Evolutionary conservation across 2,797 vertebrate species (phyloP).

Genomic region (Falco novaeseelandiae): DNA sequence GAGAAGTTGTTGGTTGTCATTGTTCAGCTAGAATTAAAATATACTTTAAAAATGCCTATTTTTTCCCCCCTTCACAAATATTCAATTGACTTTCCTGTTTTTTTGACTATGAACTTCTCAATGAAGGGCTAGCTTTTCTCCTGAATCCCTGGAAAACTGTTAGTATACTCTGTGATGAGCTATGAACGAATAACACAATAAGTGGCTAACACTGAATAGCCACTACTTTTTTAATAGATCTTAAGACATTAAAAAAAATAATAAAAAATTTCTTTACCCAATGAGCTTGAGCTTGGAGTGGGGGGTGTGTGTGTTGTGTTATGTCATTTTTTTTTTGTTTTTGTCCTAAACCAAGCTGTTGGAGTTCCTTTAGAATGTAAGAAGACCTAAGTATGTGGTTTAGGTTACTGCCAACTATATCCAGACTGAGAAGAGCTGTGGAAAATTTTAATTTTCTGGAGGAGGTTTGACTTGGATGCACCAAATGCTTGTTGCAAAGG

Average conservation of each 20-base stretch:
- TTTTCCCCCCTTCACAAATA: neutral
- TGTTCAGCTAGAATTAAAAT: neutral
- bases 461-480: conserved; percentile 16
- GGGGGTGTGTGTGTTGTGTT: neutral
- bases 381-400: neutral
- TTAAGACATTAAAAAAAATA: neutral
- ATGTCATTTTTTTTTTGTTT: neutral
- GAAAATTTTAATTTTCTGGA: conserved; percentile 53
- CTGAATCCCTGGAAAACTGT: neutral
- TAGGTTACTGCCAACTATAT: neutral
- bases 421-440: conserved; percentile 22
- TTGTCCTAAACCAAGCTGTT: neutral
- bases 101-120: neutral
- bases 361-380: neutral
- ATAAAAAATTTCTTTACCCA: neutral
- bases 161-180: neutral
- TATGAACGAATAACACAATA: neutral
- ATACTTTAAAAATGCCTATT: neutral
- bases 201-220: neutral
- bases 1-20: neutral
- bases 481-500: conserved; percentile 16
- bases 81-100: neutral
- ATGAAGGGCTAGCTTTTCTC: neutral
- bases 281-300: neutral
- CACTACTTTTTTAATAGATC: neutral